phyloP scores from a whole-genome alignment of 2,888 invertebrate species.

The Margaritifera margaritifera region DNA sequence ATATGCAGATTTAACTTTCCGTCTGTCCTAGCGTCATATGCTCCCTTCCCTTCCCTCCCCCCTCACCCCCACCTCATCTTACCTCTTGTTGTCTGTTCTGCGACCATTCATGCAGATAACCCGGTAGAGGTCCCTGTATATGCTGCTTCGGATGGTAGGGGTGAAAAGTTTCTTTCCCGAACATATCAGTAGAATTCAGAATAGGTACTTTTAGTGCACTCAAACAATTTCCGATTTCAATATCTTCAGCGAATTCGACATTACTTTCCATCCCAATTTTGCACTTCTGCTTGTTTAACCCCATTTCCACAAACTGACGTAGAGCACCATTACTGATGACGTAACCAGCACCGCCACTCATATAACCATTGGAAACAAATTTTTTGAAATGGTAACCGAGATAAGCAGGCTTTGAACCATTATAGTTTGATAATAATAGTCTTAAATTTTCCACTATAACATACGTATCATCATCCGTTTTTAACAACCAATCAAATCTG shows the following conservation, averaged over 20 bases:
- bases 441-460: conserved; percentile 95
- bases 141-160: conserved; percentile 82
- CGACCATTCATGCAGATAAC: no score
- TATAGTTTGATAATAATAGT: conserved; percentile 86
- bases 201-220: conserved; percentile 81
- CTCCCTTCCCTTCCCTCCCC: no score
- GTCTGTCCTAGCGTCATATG: no score
- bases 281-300: conserved; percentile 75
- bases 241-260: conserved; percentile 82
- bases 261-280: conserved; percentile 78
- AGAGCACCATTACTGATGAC: conserved; percentile 86
- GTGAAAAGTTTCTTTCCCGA: conserved; percentile 90
- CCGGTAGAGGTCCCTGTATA: conserved; percentile 19
- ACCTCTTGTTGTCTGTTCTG: no score
- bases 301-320: conserved; percentile 82
- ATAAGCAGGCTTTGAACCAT: conserved; percentile 84
- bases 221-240: conserved; percentile 89
- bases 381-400: conserved; percentile 75
- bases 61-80: no score
- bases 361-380: conserved; percentile 70
- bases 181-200: conserved; percentile 88
- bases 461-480: conserved; percentile 98
- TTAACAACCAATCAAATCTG: conserved; percentile 95
- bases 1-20: no score
- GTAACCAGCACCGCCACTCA: conserved; percentile 77